Base-by-base conservation (phyloP, 2,888 invertebrate genomes). In the Cheilosia soror region DNA sequence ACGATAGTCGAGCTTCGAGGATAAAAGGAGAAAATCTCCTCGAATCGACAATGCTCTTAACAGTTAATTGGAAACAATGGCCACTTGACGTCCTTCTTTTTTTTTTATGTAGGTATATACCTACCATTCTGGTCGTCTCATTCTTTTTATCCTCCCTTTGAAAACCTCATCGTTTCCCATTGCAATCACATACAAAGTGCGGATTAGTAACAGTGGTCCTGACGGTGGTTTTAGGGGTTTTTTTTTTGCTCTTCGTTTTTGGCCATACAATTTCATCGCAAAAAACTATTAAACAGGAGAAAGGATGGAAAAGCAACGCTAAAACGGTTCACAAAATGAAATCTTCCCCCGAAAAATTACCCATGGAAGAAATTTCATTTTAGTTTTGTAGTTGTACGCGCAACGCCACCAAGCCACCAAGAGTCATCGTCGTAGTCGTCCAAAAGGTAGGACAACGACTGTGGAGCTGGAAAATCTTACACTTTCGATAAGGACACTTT, bases 401-500 rank as follows among this genome's bases (percentile, higher is more conserved):
- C 9, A 20, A 7, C 5, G 27, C 37, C 4, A 9, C 27, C 37
- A 37, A 37, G 37, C 20, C 20, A 20, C 20, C 53, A 31, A n/a
- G 47, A 37, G 57, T 9, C 40, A 9, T 40, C 40, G 11, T 7
- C 5, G 55, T 29, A 27, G 20, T 15, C 13, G n/a, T 2, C 29
- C 37, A 37, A 40, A 27, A 11, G 62, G 7, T 29, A 15, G 25
- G 40, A 53, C 20, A n/a, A n/a, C 55, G 58, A 76, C 79, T 65
- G 76, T 76, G 57, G 77, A 81, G 76, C 85, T 81, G 81, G 68
- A 85, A 81, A 85, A 81, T 85, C 85, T 81, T 85, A 81, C 81
- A 85, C 85, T 85, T 81, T 85, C 81, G 85, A 85, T 85, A 85
- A 85, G 85, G 85, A 85, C 85, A 85, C 85, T 85, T 81, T 77